phyloP scores from a whole-genome alignment of 2,888 invertebrate genomes.

The Spodoptera picta region DNA sequence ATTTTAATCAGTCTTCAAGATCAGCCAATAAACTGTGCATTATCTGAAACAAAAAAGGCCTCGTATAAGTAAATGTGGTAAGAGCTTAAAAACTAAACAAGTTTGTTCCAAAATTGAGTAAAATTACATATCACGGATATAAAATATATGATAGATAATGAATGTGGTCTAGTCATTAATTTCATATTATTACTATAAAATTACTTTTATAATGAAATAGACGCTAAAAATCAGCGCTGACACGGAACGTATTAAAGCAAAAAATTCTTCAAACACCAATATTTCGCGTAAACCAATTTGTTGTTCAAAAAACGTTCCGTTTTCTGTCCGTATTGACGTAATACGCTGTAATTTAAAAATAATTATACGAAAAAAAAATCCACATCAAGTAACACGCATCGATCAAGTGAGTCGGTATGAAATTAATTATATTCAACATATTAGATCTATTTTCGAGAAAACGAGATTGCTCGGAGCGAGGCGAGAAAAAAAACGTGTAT shows the following conservation, averaged over 20 bases:
- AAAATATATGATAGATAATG: constrained; percentile 59
- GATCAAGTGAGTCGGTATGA: constrained; percentile 81
- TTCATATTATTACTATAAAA: constrained; percentile 71
- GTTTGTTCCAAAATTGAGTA: constrained; percentile 64
- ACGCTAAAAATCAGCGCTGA: constrained; percentile 56
- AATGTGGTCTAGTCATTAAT: constrained; percentile 65
- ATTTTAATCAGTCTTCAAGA: constrained; percentile 83
- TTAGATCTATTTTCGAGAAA: constrained; percentile 87
- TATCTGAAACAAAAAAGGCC: constrained; percentile 80
- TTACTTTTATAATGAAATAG: constrained; percentile 77
- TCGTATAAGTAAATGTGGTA: constrained; percentile 54
- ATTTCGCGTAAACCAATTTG: constrained; percentile 80
- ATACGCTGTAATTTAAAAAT: constrained; percentile 85
- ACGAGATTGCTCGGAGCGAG: constrained; percentile 82
- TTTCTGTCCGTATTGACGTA: constrained; percentile 82
- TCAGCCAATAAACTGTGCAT: constrained; percentile 73
- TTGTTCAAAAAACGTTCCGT: constrained; percentile 70
- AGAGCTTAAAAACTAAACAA: constrained; percentile 60
- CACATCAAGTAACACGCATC: constrained; percentile 81
- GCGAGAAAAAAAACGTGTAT: constrained; percentile 80
- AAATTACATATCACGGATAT: constrained; percentile 66
- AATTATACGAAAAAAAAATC: constrained; percentile 77
- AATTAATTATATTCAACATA: constrained; percentile 87
- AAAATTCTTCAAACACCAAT: constrained; percentile 75
- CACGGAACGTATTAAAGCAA: constrained; percentile 63